These are phyloP conservation scores for Melanotaenia maccullochi DNA, from an alignment of 2,797 vertebrate species.

Conservation along the genomic window DNA sequence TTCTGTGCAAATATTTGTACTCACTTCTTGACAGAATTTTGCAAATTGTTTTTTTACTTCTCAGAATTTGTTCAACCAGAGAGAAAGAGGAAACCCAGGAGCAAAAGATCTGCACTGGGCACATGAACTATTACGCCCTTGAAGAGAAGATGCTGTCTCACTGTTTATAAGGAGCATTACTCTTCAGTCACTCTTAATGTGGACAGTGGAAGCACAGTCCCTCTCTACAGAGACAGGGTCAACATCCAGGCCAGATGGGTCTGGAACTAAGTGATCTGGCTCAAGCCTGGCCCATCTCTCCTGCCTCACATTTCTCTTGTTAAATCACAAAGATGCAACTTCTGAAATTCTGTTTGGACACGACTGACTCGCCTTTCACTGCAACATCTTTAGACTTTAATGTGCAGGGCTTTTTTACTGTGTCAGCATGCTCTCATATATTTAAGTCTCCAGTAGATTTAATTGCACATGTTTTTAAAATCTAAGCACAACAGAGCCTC, in stretches of 20 bases:
- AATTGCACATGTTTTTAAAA: conserved; percentile 37
- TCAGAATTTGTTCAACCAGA: conserved; percentile 39
- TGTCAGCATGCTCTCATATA: conserved; percentile 19
- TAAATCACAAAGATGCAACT: neutral
- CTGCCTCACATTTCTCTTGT: conserved; percentile 10
- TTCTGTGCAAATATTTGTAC: neutral
- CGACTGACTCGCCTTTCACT: neutral
- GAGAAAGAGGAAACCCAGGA: conserved; percentile 22
- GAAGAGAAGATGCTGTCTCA: conserved; percentile 60
- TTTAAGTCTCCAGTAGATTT: conserved; percentile 14
- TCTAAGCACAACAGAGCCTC: conserved; percentile 47
- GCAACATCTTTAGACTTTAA: conserved; percentile 12
- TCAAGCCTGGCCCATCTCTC: neutral
- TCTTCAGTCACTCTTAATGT: conserved; percentile 72
- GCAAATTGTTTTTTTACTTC: conserved; percentile 31
- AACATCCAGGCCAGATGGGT: conserved; percentile 34
- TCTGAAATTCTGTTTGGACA: neutral
- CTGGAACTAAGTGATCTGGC: conserved; percentile 20
- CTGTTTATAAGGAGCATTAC: conserved; percentile 72
- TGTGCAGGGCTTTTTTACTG: neutral
- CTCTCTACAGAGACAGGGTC: conserved; percentile 41
- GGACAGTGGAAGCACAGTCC: conserved; percentile 43
- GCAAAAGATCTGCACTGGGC: conserved; percentile 32
- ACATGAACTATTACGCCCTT: conserved; percentile 63
- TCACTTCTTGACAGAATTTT: conserved; percentile 9